Base-by-base conservation (phyloP, 2,888 invertebrate genomes). In the Mythimna loreyi region DNA sequence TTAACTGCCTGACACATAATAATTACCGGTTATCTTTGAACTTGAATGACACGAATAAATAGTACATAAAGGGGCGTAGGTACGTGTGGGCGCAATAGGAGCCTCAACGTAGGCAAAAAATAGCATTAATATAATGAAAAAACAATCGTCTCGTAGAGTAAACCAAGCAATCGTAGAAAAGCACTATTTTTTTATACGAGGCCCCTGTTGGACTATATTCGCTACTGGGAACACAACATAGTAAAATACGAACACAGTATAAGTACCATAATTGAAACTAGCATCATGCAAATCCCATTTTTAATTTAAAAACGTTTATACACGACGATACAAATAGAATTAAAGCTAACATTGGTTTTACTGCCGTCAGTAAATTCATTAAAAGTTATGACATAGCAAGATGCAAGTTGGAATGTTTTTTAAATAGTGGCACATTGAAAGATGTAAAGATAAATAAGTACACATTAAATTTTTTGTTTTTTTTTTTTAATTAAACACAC, bases 1-100 rank as follows among this genome's bases (percentile, higher is more conserved):
- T 57, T 40, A 47, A 60, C 25, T 52, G 53, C 13, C n/a, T 40
- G 63, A 64, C 36, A 64, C 21, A 40, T n/a, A 47, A n/a, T 33
- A 47, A 50, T 68, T 53, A 40, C 47, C 49, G 21, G 30, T 67
- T 76, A 74, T 68, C 69, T 59, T 33, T 67, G 45, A 64, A 80
- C 63, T 60, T 47, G 25, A 33, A 49, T 62, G 69, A 40, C 64
- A 68, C 40, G 19, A 58, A 53, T 80, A 76, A 68, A 75, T 55
- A n/a, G n/a, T n/a, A n/a, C n/a, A n/a, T n/a, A n/a, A n/a, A n/a
- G n/a, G n/a, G n/a, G n/a, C n/a, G n/a, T n/a, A n/a, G n/a, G n/a
- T n/a, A n/a, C n/a, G n/a, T n/a, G n/a, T n/a, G n/a, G n/a, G n/a
- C n/a, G n/a, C n/a, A n/a, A n/a, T n/a, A n/a, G n/a, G n/a, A n/a